Percentiles rank a stretch among this genome's conserved stretches.
phyloP scores from a whole-genome alignment of 2,888 invertebrate species.

The Eupithecia inturbata region DNA sequence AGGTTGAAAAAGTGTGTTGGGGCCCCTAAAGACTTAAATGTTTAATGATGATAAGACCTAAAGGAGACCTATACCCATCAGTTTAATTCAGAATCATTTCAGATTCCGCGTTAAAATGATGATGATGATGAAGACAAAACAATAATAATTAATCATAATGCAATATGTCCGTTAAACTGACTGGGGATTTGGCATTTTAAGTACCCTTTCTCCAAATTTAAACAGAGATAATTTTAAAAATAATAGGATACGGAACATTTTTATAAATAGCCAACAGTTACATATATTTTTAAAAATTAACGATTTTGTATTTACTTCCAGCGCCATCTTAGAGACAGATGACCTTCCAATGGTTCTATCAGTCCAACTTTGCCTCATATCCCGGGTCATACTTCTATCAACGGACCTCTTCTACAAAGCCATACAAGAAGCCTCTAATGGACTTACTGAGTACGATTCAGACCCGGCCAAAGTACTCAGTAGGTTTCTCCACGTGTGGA shows the following conservation, averaged over 20 bases:
- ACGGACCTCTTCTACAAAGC: conserved; percentile 86
- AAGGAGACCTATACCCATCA: background rate
- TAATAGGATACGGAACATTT: background rate
- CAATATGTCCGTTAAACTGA: too few species aligned
- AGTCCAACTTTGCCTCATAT: conserved; percentile 90
- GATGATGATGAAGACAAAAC: background rate
- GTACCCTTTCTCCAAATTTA: background rate
- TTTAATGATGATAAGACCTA: background rate
- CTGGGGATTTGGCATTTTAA: background rate
- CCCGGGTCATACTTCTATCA: conserved; percentile 90
- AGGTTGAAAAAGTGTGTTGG: too few species aligned
- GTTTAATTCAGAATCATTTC: too few species aligned
- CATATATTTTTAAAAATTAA: too few species aligned
- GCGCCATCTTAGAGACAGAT: conserved; percentile 87
- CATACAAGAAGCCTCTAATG: conserved; percentile 74
- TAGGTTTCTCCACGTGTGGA: conserved; percentile 90
- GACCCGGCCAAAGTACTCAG: conserved; percentile 87
- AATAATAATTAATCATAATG: background rate
- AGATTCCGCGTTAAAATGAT: too few species aligned
- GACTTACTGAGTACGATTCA: conserved; percentile 71
- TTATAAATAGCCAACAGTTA: too few species aligned
- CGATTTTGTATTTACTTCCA: too few species aligned
- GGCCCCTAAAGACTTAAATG: too few species aligned
- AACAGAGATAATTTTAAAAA: background rate
- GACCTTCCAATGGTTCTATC: conserved; percentile 90